These are phyloP conservation scores for Lordiphosa stackelbergi DNA, from an alignment of 1,140 invertebrate species.

Conservation along the genomic window DNA sequence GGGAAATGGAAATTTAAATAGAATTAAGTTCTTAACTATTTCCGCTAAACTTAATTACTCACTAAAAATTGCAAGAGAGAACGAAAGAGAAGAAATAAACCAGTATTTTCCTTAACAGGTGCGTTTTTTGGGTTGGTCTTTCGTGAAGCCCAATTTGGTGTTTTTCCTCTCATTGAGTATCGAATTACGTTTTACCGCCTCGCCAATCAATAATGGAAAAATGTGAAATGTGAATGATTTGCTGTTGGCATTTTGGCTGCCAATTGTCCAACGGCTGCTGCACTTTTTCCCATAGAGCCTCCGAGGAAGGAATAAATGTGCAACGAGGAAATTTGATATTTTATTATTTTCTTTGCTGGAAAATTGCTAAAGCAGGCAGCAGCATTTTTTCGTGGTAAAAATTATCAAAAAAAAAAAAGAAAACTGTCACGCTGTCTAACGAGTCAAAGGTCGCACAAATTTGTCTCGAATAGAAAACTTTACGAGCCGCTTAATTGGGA, in stretches of 20 bases:
- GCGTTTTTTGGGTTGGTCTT: slow-evolving; percentile 8
- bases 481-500: slow-evolving; percentile 63
- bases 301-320: slow-evolving; percentile 58
- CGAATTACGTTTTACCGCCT: slow-evolving; percentile 61
- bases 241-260: slow-evolving; percentile 72
- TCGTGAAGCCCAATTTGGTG: background rate
- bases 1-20: slow-evolving; percentile 20
- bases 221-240: slow-evolving; percentile 64
- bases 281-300: slow-evolving; percentile 56
- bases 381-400: slow-evolving; percentile 64
- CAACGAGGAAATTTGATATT: slow-evolving; percentile 67
- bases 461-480: slow-evolving; percentile 56
- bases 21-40: slow-evolving; percentile 51
- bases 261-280: slow-evolving; percentile 55
- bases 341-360: slow-evolving; percentile 36
- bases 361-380: slow-evolving; percentile 26
- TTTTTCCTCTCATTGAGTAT: slow-evolving; percentile 29
- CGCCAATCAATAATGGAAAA: slow-evolving; percentile 63
- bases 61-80: slow-evolving; percentile 5
- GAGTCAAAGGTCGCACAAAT: slow-evolving; percentile 72
- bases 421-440: slow-evolving; percentile 69
- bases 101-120: slow-evolving; percentile 25
- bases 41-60: slow-evolving; percentile 54
- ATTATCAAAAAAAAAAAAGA: slow-evolving; percentile 62
- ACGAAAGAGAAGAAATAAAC: too few species aligned